Percentiles rank a stretch among this genome's conserved stretches.
These are phyloP conservation scores for Erynnis tages DNA, from an alignment of 2,888 invertebrate genomes.

Conservation along the genomic window DNA sequence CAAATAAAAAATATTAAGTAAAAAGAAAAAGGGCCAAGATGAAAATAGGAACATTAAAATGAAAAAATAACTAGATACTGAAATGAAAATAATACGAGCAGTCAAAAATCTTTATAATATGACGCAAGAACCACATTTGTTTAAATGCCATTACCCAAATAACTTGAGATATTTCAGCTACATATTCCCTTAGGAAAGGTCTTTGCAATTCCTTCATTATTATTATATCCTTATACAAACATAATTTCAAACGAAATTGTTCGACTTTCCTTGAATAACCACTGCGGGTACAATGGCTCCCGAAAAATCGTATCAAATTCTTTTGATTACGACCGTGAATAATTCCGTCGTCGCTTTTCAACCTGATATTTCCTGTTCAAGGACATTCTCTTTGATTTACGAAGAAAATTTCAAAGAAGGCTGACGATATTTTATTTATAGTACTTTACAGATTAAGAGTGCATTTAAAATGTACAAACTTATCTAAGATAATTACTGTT, in stretches of 20 bases:
- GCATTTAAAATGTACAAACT: too few species aligned
- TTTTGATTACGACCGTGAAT: conserved; percentile 17
- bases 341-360: conserved; percentile 2
- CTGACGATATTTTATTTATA: too few species aligned
- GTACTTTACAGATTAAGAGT: too few species aligned
- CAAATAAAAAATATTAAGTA: too few species aligned
- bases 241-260: conserved; percentile 2
- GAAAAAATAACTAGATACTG: neutral
- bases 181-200: neutral
- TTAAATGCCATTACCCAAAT: neutral
- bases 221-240: neutral
- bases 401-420: too few species aligned
- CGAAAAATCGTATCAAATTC: conserved; percentile 2
- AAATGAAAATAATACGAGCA: neutral
- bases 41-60: neutral
- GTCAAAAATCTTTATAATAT: neutral
- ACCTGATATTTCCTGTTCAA: conserved; percentile 7
- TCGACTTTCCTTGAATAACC: conserved; percentile 2
- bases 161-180: neutral
- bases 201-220: neutral
- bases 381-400: neutral
- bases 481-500: too few species aligned
- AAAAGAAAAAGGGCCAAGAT: too few species aligned
- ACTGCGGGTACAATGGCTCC: neutral
- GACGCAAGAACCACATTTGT: neutral